Evolutionary conservation across 1,140 invertebrate genomes (phyloP).

Genomic region (Polypedilum pembai): DNA sequence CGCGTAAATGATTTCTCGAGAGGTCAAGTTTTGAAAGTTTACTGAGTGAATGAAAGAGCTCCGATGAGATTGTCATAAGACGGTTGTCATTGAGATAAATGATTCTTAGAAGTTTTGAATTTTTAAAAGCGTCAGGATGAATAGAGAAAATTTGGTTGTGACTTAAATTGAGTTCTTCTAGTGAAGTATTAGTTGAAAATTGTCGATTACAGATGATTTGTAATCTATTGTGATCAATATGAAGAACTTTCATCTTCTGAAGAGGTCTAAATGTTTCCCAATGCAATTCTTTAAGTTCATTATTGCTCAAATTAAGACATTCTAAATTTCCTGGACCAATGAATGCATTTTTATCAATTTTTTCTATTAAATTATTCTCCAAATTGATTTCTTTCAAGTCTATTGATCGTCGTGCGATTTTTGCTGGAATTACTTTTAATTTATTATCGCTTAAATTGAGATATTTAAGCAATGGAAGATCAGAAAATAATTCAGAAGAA

Average conservation of each 20-base stretch:
- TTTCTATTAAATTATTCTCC: background rate
- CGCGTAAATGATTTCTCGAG: background rate
- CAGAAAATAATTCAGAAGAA: background rate
- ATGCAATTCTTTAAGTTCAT: conserved; percentile 4
- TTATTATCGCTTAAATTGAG: conserved; percentile 14
- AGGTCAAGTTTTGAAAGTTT: conserved; percentile 10
- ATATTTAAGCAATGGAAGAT: background rate
- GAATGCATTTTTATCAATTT: conserved; percentile 20
- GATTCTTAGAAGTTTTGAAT: background rate
- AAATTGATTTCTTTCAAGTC: background rate
- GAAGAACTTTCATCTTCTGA: background rate
- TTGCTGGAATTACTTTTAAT: conserved; percentile 11
- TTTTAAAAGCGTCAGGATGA: background rate
- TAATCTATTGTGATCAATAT: background rate
- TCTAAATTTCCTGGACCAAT: conserved; percentile 13
- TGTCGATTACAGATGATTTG: background rate
- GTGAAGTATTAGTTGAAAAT: background rate
- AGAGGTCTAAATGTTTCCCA: conserved; percentile 25
- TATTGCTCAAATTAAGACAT: background rate
- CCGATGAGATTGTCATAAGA: background rate
- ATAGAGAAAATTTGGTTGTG: background rate
- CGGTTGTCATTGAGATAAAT: background rate
- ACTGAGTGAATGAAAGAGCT: background rate
- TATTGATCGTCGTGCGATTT: background rate
- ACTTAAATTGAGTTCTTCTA: background rate